These are phyloP conservation scores for Corvus hawaiiensis DNA, from an alignment of 2,113 vertebrate species.

Conservation along the genomic window DNA sequence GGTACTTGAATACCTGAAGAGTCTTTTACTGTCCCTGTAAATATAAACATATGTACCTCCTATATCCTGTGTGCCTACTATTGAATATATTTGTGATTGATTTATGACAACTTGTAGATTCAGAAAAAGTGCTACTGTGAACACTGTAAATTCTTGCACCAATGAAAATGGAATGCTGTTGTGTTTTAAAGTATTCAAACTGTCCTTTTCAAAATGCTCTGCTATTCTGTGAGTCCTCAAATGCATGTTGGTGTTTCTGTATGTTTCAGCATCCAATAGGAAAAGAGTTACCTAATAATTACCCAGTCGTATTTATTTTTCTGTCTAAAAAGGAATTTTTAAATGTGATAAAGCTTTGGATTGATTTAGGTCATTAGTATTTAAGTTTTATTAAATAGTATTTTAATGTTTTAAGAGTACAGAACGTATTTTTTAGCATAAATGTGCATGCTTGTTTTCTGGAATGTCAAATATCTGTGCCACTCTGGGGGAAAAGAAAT, in stretches of 20 bases:
- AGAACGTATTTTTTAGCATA: not conserved
- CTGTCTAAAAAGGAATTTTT: not conserved
- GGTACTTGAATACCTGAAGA: not conserved
- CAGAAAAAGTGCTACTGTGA: not conserved
- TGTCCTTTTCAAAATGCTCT: not conserved
- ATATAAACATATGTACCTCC: not conserved
- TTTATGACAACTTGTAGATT: not conserved
- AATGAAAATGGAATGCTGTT: not conserved
- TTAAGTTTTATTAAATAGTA: not conserved
- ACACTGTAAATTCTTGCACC: not conserved
- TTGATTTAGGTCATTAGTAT: not conserved
- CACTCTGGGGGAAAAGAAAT: not conserved
- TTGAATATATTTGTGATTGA: not conserved
- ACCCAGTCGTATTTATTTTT: not conserved
- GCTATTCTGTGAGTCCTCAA: not conserved
- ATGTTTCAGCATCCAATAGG: not conserved
- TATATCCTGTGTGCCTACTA: not conserved
- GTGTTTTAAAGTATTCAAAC: not conserved
- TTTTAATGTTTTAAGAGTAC: not conserved
- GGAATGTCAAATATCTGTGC: constrained; percentile 1
- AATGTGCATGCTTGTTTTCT: not conserved
- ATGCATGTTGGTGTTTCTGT: not conserved
- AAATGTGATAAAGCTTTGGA: not conserved
- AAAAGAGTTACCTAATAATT: not conserved
- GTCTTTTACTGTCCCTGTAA: not conserved